These are phyloP conservation scores for Orgyia antiqua DNA, from an alignment of 2,888 invertebrate genomes.

Conservation along the genomic window DNA sequence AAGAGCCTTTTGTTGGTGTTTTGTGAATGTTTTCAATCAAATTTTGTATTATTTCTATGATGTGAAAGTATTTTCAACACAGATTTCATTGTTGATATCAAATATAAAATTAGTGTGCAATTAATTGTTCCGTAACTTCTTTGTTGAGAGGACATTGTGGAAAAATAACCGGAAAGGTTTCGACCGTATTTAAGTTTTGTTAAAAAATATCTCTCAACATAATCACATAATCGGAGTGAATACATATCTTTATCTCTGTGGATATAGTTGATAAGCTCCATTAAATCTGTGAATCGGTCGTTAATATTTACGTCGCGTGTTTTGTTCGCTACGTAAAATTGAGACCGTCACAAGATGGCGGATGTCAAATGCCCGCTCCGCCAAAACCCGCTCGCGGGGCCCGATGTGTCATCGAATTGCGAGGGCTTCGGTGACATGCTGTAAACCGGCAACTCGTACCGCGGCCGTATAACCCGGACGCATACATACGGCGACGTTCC, in stretches of 20 bases:
- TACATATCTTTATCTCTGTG: slow-evolving; percentile 23
- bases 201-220: slow-evolving; percentile 34
- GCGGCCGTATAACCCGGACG: slow-evolving; percentile 57
- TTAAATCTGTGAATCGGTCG: slow-evolving; percentile 27
- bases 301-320: slow-evolving; percentile 70
- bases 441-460: slow-evolving; percentile 64
- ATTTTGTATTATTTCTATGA: slow-evolving; percentile 52
- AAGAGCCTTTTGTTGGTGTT: slow-evolving; percentile 79
- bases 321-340: slow-evolving; percentile 73
- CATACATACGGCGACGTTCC: slow-evolving; percentile 68
- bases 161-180: slow-evolving; percentile 68
- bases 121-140: slow-evolving; percentile 50
- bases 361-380: slow-evolving; percentile 72
- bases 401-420: slow-evolving; percentile 68
- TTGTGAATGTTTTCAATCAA: slow-evolving; percentile 76
- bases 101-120: slow-evolving; percentile 31
- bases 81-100: slow-evolving; percentile 26
- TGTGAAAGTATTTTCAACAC: slow-evolving; percentile 32
- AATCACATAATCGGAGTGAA: slow-evolving; percentile 26
- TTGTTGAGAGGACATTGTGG: slow-evolving; percentile 57
- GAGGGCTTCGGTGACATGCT: slow-evolving; percentile 56
- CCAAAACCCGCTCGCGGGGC: slow-evolving; percentile 69
- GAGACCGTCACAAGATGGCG: slow-evolving; percentile 77
- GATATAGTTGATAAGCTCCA: slow-evolving; percentile 20
- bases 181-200: slow-evolving; percentile 48